Evolutionary conservation across 2,113 vertebrate genomes (phyloP).

Genomic region (Diadophis punctatus): DNA sequence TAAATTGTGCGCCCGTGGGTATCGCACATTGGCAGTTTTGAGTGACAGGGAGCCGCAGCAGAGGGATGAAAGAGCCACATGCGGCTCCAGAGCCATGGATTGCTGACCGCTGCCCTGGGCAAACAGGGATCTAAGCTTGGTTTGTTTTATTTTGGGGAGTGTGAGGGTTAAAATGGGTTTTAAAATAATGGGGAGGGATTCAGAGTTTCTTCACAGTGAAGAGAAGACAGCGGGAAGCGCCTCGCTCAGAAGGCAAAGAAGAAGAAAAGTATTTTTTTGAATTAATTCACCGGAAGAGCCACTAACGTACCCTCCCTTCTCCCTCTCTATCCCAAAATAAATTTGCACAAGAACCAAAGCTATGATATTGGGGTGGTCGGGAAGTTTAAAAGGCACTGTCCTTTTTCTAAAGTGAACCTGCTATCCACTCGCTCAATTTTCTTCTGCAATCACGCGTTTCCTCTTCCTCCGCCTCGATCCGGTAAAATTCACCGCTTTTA

Average conservation of each 20-base stretch:
- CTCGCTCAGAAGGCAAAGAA: not conserved
- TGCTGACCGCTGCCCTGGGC: no score
- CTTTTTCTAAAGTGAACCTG: not conserved
- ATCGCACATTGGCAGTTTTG: no score
- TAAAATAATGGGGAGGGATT: no score
- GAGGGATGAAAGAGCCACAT: no score
- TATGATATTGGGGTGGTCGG: not conserved
- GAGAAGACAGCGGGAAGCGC: not conserved
- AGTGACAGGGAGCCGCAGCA: no score
- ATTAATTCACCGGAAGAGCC: not conserved
- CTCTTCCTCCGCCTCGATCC: no score
- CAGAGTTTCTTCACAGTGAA: not conserved
- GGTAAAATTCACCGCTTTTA: not conserved
- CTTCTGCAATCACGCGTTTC: not conserved
- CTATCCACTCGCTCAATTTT: no score
- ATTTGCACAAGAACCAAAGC: not conserved
- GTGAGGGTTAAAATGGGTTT: not conserved
- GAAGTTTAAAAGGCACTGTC: not conserved
- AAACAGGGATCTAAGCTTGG: not conserved
- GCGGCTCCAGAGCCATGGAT: no score
- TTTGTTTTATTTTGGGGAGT: not conserved
- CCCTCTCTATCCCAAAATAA: not conserved
- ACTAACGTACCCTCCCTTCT: not conserved
- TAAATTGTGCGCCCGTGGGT: no score
- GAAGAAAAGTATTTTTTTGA: not conserved